Conservation (phyloP, 2,113 vertebrate species). For the Eubucco bourcierii region DNA sequence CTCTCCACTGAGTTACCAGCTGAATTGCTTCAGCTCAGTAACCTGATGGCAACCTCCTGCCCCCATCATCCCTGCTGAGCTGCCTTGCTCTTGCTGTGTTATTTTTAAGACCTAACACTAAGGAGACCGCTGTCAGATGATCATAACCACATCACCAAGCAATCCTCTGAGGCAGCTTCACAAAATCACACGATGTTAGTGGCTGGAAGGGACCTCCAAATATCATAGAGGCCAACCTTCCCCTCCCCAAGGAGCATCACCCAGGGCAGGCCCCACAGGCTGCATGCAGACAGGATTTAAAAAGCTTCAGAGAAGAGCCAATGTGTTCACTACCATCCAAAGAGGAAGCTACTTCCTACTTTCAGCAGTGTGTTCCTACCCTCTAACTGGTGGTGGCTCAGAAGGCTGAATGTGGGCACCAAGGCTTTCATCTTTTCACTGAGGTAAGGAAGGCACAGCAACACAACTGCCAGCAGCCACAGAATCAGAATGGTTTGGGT, state of each 20-base stretch:
- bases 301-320: not conserved
- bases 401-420: not conserved
- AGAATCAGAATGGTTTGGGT: too few species aligned
- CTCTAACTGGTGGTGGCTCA: not conserved
- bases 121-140: not conserved
- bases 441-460: not conserved
- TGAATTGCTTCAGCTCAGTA: not conserved
- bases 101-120: not conserved
- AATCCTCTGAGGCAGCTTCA: not conserved
- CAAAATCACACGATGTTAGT: too few species aligned
- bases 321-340: fast-evolving
- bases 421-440: fast-evolving
- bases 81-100: fast-evolving
- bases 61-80: not conserved
- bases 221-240: too few species aligned
- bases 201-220: too few species aligned
- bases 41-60: not conserved
- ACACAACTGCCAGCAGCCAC: not conserved
- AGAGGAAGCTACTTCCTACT: not conserved
- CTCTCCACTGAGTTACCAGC: fast-evolving
- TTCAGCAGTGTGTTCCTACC: fast-evolving
- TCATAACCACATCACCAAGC: not conserved
- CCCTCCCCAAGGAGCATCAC: too few species aligned
- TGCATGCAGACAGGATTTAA: too few species aligned
- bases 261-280: too few species aligned